Evolutionary conservation across 2,113 vertebrate genomes (phyloP), one percentile per base, ranked within the genome.

Genomic region (Thomomys bottae): DNA sequence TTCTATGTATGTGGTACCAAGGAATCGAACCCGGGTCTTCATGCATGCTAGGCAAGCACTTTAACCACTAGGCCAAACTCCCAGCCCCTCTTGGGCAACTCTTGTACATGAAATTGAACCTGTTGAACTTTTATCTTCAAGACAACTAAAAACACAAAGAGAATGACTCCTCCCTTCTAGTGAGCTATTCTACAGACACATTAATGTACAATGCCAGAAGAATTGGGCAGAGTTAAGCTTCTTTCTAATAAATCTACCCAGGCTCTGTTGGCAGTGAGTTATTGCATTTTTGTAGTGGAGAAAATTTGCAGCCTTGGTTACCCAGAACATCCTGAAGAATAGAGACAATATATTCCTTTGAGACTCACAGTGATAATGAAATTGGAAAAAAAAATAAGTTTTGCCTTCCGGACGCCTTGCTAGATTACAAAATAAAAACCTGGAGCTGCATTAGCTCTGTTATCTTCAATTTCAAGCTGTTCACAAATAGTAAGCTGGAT

Each of bases 391-490:
- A 91, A 40, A 87, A 73, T 86, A 92, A 59, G 30, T 70, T 94
- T 97, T 97, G 90, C 73, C 45, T 91, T 36, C 54, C 68, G 90
- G 66, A 88, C 71, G 54, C 28, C 30, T 61, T 64, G 73, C 66
- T 88, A 95, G 82, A 94, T 34, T 94, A 89, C 26, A 93, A 93
- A 96, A 94, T 89, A 92, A 96, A 96, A 96, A 82, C 81, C 61
- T 59, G 1, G 40, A 92, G 38, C 78, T 94, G 38, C 59, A 73
- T 96, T 96, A 94, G 38, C 34, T 73, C 54, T 9, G 2, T 95
- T 97, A 95, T 96, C 96, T 95, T 70, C 87, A 81, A 96, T 97
- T 97, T 93, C 88, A 96, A 97, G 94, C 95, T 96, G 92, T 94
- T 96, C 88, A 92, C 84, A 95, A 95, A 96, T 34, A 94, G 42